Base-by-base conservation (phyloP, 23 tunicate species). In the Corella eumyota region DNA sequence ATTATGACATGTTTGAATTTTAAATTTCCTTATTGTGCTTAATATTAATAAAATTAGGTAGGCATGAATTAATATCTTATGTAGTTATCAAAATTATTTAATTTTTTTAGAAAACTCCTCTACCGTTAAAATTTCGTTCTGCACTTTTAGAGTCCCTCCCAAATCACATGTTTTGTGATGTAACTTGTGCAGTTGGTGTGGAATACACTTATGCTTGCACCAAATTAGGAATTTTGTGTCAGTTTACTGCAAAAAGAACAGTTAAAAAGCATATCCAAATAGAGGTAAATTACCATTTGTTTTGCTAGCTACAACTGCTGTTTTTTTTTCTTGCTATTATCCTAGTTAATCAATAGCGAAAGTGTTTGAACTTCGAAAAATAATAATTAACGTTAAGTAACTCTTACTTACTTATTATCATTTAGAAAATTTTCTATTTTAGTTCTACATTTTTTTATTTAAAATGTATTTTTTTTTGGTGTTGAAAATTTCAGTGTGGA, bases 121-220 rank as follows among this genome's bases (percentile, higher is more conserved):
- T 80, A 11, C 90, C 90, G 3, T 35, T 80, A 25, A 80, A 72
- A 65, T 79, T 79, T 9, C 73, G 90, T 11, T 80, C 90, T 11
- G 90, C 73, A 1, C 72, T 80, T 35, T 49, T 80, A 26, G 90
- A 74, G 36, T 32, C 73, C 1, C 67, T 80, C n/a, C 74, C 79
- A 1, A 71, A 80, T 37, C 78, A 80, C 60, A 48, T 71, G 38
- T 80, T 80, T 34, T 72, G 90, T 34, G 90, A 72, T 60, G 90
- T 80, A 0, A 33, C 67, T 0, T 80, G 90, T 30, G 90, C 79
- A 0, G 44, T 56, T 30, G 77, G 75, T 0, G 0, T 33, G 21
- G 74, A 80, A 25, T 50, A 53, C 0, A 50, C 80, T 6, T 64
- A 36, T 34, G 80, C 80, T 5, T 22, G 64, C 20, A 52, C 80